Evolutionary conservation across 1,140 invertebrate species (phyloP).

Genomic region (Neoseiulus cucumeris): DNA sequence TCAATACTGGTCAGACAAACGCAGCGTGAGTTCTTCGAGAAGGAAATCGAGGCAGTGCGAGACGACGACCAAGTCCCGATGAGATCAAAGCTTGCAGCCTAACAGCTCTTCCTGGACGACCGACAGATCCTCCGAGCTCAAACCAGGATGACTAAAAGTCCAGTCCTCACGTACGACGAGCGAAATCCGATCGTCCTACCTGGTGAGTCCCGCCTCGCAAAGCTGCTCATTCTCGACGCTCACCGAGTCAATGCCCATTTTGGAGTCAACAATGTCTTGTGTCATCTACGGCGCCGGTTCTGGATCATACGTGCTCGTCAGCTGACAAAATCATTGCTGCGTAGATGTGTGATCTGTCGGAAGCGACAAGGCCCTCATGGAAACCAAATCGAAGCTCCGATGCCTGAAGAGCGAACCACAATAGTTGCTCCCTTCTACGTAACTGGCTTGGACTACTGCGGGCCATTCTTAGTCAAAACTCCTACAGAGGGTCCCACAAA

Average conservation of each 20-base stretch:
- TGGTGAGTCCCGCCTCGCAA: not conserved
- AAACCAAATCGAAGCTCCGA: too few species aligned
- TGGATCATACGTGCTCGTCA: not conserved
- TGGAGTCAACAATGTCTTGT: not conserved
- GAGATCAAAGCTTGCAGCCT: not conserved
- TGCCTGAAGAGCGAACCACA: too few species aligned
- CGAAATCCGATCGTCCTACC: not conserved
- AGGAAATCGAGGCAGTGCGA: too few species aligned
- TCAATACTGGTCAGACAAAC: too few species aligned
- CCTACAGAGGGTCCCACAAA: too few species aligned
- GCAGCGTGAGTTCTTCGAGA: too few species aligned
- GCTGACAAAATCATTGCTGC: too few species aligned
- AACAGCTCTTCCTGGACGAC: not conserved
- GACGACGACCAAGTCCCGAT: not conserved
- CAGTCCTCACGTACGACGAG: not conserved
- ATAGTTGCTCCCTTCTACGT: too few species aligned
- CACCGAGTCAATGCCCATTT: not conserved
- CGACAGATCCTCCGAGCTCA: not conserved
- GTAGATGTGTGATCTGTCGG: too few species aligned
- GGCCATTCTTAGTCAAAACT: too few species aligned
- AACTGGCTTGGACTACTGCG: too few species aligned
- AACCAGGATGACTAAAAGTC: not conserved
- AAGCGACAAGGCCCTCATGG: too few species aligned
- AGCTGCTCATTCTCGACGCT: not conserved
- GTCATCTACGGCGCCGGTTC: not conserved